A percentile compares a stretch with the other conserved stretches of the same genome.
phyloP scores from a whole-genome alignment of 2,888 invertebrate species.

The Polyommatus icarus region DNA sequence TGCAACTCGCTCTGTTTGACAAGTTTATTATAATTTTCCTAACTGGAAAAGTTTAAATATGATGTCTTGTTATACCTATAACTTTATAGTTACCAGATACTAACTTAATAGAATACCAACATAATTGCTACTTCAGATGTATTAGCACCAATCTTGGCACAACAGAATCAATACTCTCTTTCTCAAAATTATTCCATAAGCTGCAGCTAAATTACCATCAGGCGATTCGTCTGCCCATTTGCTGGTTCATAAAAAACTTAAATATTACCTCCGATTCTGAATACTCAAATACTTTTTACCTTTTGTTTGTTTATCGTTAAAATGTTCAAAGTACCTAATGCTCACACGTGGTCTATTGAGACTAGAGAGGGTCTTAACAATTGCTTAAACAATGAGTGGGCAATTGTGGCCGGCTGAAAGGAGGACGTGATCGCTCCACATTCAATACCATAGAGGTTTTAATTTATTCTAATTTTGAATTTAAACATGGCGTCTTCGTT shows the following conservation, averaged over 20 bases:
- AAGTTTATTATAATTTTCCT: background rate
- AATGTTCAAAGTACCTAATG: constrained; percentile 3
- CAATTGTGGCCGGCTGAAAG: constrained; percentile 12
- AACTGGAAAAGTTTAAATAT: background rate
- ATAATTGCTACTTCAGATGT: no score
- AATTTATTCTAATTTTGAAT: constrained; percentile 6
- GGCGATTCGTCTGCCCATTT: background rate
- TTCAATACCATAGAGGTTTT: background rate
- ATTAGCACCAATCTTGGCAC: no score
- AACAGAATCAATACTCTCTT: no score
- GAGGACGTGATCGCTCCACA: constrained; percentile 23
- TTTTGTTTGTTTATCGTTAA: background rate
- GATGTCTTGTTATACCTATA: background rate
- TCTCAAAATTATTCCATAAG: no score
- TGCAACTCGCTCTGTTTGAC: background rate
- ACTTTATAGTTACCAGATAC: background rate
- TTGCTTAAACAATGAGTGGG: background rate
- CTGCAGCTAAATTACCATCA: no score
- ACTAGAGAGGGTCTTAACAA: constrained; percentile 9
- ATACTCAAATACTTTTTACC: background rate
- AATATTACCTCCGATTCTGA: background rate
- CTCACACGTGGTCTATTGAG: constrained; percentile 22
- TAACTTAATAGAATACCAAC: no score
- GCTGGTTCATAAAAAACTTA: background rate
- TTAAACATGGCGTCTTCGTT: background rate